Evolutionary conservation across 2,797 vertebrate genomes (phyloP).

Genomic region (Argentina silus): DNA sequence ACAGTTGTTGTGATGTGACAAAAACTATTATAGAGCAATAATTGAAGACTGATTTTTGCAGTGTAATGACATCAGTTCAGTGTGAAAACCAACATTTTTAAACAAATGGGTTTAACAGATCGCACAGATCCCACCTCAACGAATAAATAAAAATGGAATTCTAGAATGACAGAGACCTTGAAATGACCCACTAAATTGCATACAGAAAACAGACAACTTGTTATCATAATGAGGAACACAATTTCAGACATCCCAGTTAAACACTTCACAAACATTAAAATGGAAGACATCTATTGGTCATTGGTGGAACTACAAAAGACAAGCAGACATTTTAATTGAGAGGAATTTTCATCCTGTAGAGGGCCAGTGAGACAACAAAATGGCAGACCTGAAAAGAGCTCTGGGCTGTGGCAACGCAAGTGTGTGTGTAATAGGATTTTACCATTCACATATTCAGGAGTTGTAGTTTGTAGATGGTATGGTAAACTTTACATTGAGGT

Average conservation of each 20-base stretch:
- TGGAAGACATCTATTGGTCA: slow-evolving; percentile 39
- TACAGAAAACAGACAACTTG: not conserved
- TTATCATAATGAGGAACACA: not conserved
- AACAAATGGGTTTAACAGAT: no score
- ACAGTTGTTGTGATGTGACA: no score
- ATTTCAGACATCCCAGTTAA: not conserved
- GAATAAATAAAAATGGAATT: not conserved
- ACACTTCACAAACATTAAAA: slow-evolving; percentile 5
- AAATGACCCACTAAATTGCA: not conserved
- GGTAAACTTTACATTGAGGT: no score
- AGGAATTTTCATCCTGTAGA: slow-evolving; percentile 3
- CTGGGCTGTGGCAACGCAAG: not conserved
- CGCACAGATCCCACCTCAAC: no score
- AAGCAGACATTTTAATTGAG: slow-evolving; percentile 53
- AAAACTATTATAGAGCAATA: no score
- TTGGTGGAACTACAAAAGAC: slow-evolving; percentile 42
- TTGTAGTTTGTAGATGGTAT: no score
- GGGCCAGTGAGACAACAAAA: slow-evolving; percentile 47
- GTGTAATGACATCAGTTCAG: no score
- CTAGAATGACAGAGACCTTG: not conserved
- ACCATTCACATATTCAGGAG: no score
- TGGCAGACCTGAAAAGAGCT: slow-evolving; percentile 40
- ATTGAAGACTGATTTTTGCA: no score
- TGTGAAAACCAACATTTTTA: no score
- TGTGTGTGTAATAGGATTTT: no score